A percentile compares a stretch with the other conserved stretches of the same genome.
These are phyloP conservation scores for Sandelia bainsii DNA, from an alignment of 2,797 vertebrate genomes.

Conservation along the genomic window DNA sequence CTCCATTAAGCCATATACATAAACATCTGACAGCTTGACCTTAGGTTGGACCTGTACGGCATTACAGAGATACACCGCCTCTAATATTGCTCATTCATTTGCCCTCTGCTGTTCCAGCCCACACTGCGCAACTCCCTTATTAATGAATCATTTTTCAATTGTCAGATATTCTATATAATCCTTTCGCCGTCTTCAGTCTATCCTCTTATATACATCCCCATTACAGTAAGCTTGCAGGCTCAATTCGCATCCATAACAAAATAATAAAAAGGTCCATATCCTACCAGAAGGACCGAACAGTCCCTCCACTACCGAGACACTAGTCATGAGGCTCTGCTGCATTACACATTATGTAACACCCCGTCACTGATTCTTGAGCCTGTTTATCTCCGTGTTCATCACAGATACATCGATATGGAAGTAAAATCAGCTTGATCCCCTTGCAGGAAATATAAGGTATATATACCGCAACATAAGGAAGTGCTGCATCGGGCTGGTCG, in stretches of 20 bases:
- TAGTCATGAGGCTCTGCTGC: constrained; percentile 78
- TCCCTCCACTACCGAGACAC: constrained; percentile 64
- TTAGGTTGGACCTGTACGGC: constrained; percentile 53
- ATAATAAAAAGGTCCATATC: constrained; percentile 52
- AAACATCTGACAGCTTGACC: constrained; percentile 44
- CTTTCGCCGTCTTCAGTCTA: neutral
- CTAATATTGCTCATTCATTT: constrained; percentile 45
- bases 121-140: constrained; percentile 63
- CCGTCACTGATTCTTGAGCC: constrained; percentile 74
- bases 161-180: constrained; percentile 7
- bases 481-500: constrained; percentile 81
- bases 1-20: neutral
- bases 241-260: constrained; percentile 15
- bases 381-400: constrained; percentile 61
- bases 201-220: neutral
- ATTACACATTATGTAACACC: constrained; percentile 83
- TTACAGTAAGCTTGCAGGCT: constrained; percentile 3
- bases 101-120: constrained; percentile 44
- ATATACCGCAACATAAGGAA: constrained; percentile 85
- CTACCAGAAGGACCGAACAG: constrained; percentile 68
- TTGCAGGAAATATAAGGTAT: neutral
- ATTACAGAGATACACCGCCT: constrained; percentile 45
- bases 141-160: constrained; percentile 25
- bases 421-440: neutral
- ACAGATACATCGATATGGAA: constrained; percentile 9